Percentiles rank a stretch among this genome's conserved stretches.
These are phyloP conservation scores for Cirrhinus molitorella DNA, from an alignment of 2,797 vertebrate species.

Conservation along the genomic window DNA sequence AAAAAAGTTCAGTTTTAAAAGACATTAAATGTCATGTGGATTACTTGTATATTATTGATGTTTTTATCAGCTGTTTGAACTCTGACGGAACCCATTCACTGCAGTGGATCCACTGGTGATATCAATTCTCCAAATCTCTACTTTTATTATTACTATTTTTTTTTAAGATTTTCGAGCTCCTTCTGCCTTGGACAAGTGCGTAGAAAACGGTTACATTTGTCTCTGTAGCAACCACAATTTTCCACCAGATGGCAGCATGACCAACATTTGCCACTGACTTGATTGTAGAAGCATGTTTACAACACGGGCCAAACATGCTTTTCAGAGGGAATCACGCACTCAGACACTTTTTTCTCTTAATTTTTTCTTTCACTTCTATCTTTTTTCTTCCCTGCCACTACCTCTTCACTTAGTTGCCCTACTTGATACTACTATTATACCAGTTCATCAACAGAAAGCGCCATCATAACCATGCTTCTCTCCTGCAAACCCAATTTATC, in stretches of 20 bases:
- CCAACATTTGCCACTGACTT: neutral
- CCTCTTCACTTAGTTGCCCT: neutral
- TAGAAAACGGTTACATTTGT: neutral
- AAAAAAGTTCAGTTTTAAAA: neutral
- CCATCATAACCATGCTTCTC: neutral
- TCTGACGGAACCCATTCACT: neutral
- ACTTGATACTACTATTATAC: neutral
- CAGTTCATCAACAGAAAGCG: neutral
- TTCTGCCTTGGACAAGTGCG: neutral
- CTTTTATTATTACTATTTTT: neutral
- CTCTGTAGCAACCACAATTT: neutral
- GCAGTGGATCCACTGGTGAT: neutral
- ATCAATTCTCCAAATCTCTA: neutral
- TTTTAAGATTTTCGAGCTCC: neutral
- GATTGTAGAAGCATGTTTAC: neutral
- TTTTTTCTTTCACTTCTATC: neutral
- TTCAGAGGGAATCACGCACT: neutral
- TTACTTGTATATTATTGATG: neutral
- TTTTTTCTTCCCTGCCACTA: neutral
- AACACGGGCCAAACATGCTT: neutral
- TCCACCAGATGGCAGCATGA: slow-evolving; percentile 5
- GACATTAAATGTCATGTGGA: neutral
- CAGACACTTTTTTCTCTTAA: neutral
- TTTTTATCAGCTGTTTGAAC: neutral
- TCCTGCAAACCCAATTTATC: neutral